These are phyloP conservation scores for Pholis gunnellus DNA, from an alignment of 2,113 vertebrate genomes.

Conservation along the genomic window DNA sequence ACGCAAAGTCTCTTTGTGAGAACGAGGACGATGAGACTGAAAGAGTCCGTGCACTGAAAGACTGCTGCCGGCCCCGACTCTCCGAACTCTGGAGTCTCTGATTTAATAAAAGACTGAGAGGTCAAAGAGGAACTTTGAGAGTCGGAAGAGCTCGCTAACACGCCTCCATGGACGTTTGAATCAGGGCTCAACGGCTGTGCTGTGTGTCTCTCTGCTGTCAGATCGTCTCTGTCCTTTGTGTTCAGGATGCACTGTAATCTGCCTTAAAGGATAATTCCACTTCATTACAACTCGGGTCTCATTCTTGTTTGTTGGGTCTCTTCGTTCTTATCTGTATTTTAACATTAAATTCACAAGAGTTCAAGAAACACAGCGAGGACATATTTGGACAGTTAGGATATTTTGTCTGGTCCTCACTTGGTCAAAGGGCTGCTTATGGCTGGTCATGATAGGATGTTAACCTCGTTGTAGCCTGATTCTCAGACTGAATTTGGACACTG, in stretches of 20 bases:
- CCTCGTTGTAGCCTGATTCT: too few species aligned
- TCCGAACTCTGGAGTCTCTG: slow-evolving; percentile 20
- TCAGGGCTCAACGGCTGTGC: slow-evolving; percentile 3
- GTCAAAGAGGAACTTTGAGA: neutral
- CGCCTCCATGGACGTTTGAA: neutral
- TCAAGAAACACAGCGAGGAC: too few species aligned
- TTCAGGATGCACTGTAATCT: slow-evolving; percentile 3
- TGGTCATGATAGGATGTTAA: too few species aligned
- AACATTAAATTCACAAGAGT: neutral
- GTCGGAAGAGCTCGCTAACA: neutral
- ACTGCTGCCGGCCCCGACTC: neutral
- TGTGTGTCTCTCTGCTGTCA: slow-evolving; percentile 9
- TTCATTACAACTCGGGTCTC: neutral
- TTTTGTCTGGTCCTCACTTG: neutral
- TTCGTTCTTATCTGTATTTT: neutral
- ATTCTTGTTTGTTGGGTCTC: neutral
- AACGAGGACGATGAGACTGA: slow-evolving; percentile 9
- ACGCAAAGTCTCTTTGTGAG: neutral
- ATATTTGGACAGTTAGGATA: neutral
- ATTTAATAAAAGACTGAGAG: slow-evolving; percentile 34
- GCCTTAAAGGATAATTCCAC: slow-evolving; percentile 14
- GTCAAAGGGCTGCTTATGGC: neutral
- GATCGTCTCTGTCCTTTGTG: neutral
- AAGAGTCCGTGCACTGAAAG: neutral
- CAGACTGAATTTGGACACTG: too few species aligned